Conservation (phyloP, 2,888 invertebrate species). For the Pterobdella sp. region DNA sequence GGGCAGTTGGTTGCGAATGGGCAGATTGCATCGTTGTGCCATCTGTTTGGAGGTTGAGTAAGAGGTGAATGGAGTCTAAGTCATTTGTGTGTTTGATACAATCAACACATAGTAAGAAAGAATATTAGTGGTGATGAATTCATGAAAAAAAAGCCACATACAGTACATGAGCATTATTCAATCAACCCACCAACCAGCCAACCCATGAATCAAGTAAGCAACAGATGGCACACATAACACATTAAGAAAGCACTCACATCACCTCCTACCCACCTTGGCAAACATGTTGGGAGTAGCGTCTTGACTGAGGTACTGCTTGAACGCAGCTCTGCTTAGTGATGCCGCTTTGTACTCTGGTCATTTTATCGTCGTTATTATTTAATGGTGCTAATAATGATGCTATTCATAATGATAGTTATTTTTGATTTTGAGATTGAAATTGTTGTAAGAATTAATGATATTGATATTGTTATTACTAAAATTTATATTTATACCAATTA, state of each 20-base stretch:
- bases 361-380: too few relatives aligned
- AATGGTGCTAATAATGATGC: not conserved
- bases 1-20: not conserved
- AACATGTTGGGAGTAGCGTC: constrained; percentile 62
- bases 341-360: constrained; percentile 49
- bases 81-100: not conserved
- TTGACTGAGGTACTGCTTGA: constrained; percentile 64
- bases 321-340: constrained; percentile 51
- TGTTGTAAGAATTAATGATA: not conserved
- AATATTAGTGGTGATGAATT: not conserved
- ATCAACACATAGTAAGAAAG: not conserved
- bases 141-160: not conserved
- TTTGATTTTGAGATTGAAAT: not conserved
- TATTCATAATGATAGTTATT: not conserved
- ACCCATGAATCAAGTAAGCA: too few relatives aligned
- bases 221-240: too few relatives aligned
- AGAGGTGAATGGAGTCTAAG: not conserved
- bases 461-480: not conserved
- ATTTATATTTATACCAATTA: not conserved
- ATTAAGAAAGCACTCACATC: too few relatives aligned
- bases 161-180: too few relatives aligned
- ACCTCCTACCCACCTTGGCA: constrained; percentile 43
- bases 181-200: too few relatives aligned
- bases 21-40: constrained; percentile 8
- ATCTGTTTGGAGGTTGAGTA: not conserved